phyloP scores from a whole-genome alignment of 2,797 vertebrate genomes.

The Gymnopithys bicolor region DNA sequence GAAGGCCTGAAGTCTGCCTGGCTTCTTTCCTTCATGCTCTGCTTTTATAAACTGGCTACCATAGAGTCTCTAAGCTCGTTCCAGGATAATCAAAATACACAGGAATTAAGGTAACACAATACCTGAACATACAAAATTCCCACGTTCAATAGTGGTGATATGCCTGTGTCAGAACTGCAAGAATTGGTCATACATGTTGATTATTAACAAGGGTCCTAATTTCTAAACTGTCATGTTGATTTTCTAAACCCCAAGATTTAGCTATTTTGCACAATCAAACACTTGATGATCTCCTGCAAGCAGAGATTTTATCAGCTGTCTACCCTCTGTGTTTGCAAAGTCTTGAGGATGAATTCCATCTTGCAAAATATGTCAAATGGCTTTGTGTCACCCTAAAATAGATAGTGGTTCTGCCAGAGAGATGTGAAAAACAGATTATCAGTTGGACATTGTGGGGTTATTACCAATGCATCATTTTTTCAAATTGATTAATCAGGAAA shows the following conservation, averaged over 20 bases:
- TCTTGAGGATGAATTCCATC: not conserved
- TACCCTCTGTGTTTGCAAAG: not conserved
- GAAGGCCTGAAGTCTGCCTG: not conserved
- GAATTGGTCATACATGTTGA: not conserved
- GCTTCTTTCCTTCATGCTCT: not conserved
- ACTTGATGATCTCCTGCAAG: constrained; percentile 13
- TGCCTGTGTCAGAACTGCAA: not conserved
- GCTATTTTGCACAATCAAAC: not conserved
- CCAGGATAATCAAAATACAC: not conserved
- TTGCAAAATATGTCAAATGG: not conserved
- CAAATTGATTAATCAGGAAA: constrained; percentile 72
- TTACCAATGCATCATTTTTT: constrained; percentile 72
- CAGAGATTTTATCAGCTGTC: constrained; percentile 16
- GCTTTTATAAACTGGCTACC: not conserved
- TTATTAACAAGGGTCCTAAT: not conserved
- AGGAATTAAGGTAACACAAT: not conserved
- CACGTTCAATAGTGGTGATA: not conserved
- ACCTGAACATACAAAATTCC: not conserved
- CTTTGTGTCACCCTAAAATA: constrained; percentile 16
- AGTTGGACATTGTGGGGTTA: constrained; percentile 55
- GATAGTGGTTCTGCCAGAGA: not conserved
- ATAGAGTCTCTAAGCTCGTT: not conserved
- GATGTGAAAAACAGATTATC: constrained; percentile 66
- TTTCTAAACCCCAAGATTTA: not conserved
- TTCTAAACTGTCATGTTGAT: not conserved